A percentile compares a stretch with the other conserved stretches of the same genome.
Evolutionary conservation across 2,888 invertebrate species (phyloP).

Genomic region (Cyrtodaria siliqua): DNA sequence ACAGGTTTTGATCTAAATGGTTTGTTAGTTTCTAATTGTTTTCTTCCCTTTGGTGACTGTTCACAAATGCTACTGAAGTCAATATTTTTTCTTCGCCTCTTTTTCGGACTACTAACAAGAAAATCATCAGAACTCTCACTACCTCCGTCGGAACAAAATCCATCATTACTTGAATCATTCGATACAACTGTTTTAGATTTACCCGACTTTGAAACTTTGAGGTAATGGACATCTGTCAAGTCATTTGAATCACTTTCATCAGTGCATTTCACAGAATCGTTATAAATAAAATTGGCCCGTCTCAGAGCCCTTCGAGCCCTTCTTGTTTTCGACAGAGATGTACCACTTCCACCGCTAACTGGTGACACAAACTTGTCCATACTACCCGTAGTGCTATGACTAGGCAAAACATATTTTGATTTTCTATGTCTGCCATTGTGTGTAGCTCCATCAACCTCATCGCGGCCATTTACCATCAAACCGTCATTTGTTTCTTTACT

Average conservation of each 20-base stretch:
- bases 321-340: no score
- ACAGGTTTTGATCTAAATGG: conserved; percentile 14
- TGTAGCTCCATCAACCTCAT: conserved; percentile 34
- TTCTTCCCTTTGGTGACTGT: background rate
- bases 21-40: background rate
- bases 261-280: no score
- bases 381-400: background rate
- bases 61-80: no score
- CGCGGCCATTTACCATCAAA: conserved; percentile 25
- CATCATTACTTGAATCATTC: conserved; percentile 10
- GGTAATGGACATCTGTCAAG: no score
- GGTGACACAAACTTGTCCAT: background rate
- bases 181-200: background rate
- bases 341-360: background rate
- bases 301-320: no score
- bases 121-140: conserved; percentile 15
- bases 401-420: background rate
- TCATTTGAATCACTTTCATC: no score
- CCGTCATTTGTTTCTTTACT: conserved; percentile 19
- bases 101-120: conserved; percentile 6
- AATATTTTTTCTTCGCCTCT: conserved; percentile 9
- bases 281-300: no score
- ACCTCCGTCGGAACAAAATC: conserved; percentile 15
- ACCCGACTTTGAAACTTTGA: background rate
- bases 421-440: background rate